phyloP scores from a whole-genome alignment of 2,113 vertebrate genomes.

The Pristiophorus japonicus region DNA sequence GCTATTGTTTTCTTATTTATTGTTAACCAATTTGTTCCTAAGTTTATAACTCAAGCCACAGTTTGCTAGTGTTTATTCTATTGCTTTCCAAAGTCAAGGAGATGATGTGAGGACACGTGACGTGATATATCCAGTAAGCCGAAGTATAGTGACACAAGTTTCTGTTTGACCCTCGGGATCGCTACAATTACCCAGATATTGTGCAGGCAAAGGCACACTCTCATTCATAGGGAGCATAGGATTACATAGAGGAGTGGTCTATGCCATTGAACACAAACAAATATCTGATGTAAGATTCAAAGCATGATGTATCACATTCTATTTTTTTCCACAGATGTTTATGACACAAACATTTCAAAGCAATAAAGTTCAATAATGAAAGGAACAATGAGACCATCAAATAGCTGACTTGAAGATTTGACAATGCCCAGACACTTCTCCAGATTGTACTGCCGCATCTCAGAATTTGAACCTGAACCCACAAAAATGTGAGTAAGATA shows the following conservation, averaged over 20 bases:
- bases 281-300: not conserved
- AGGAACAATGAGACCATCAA: not conserved
- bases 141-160: not conserved
- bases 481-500: not conserved
- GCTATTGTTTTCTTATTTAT: not conserved
- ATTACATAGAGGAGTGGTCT: not conserved
- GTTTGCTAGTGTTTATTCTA: not conserved
- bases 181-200: not conserved
- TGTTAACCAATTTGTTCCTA: not conserved
- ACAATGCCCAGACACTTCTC: not conserved
- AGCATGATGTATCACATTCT: not conserved
- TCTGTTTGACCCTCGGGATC: not conserved
- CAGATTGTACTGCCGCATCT: not conserved
- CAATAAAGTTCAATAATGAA: not conserved
- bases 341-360: not conserved
- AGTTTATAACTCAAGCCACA: not conserved
- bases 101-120: not conserved
- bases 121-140: not conserved
- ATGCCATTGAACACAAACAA: not conserved
- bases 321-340: not conserved
- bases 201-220: not conserved
- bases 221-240: not conserved
- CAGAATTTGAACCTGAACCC: conserved; percentile 5
- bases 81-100: not conserved
- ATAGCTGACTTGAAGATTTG: not conserved